Evolutionary conservation across 2,113 vertebrate genomes (phyloP), one percentile per base, ranked within the genome.

Genomic region (Proteles cristata): DNA sequence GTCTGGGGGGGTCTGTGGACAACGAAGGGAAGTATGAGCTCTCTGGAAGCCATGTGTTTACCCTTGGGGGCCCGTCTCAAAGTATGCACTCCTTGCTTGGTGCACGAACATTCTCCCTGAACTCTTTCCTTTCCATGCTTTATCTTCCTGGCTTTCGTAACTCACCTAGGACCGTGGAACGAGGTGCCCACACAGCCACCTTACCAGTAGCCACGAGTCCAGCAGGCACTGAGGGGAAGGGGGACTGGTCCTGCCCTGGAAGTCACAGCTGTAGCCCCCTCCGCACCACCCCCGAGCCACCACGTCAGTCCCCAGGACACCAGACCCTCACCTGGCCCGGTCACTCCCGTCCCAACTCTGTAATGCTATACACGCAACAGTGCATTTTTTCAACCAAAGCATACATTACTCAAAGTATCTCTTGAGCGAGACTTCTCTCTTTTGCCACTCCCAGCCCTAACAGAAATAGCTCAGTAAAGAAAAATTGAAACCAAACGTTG

Each of bases 151-250:
- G 14, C 39, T 39, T 50, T 48, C 33, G 55, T 43, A 76, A 73
- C n/a, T 55, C 68, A 55, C 0, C 25, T 0, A 21, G 43, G n/a
- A 77, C 11, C 69, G 31, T 12, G 14, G 17, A 48, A 35, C 35
- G 8, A 69, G 50, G 33, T 7, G 7, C 33, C 79, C 35, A n/a
- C 33, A 12, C 11, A 66, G 28, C 15, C 63, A 87, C 43, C 69
- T 4, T 33, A 76, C 35, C 28, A 43, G 77, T 11, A 68, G 11
- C 50, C 31, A 11, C 21, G 31, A 39, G 21, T 23, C 28, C 71
- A 53, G 4, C 0, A 0, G 16, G 31, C 16, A 11, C 17, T 43
- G 1, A 4, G 2, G 31, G 5, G 14, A 5, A 2, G 23, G 2
- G 25, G 39, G 21, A 0, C 63, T 31, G 33, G 28, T 11, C 33